Evolutionary conservation across 2,113 vertebrate genomes (phyloP), one percentile per base, ranked within the genome.

Genomic region (Bungarus multicinctus): DNA sequence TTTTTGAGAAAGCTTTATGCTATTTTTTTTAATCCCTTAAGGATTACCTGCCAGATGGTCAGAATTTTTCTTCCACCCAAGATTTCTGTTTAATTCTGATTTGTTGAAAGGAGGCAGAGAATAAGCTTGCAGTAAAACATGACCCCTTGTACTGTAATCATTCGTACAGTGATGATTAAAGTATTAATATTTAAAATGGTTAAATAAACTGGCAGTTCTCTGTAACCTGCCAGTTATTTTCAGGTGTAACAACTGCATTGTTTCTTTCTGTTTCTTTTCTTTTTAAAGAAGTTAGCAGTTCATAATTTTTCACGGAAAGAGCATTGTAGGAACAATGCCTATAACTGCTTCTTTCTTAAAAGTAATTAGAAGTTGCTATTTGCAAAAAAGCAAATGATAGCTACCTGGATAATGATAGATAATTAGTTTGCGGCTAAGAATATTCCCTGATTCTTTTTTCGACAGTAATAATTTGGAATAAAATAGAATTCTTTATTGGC

Each of bases 41-140:
- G 86, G 91, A 91, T 96, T 94, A 95, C 91, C 54, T 96, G 94
- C 91, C 91, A 91, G 89, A 94, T 93, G 90, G 91, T 88, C 93
- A 95, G 93, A 94, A 93, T 93, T 94, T 95, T 93, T 86, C n/a
- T 74, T 43, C 74, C 6, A 81, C 74, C 74, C 43, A 81, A 81
- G 74, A 81, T 43, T 81, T 43, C 34, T 43, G 18, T 57, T 30
- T 93, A 94, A n/a, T 92, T 92, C 39, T 89, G 93, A 94, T 87
- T 86, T 92, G 55, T 85, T 69, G 52, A 22, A 89, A 16, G 23
- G n/a, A 27, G 30, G 16, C 2, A 87, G 22, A 55, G 93, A 91
- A 89, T 58, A 34, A 52, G 53, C 30, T 69, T 16, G 16, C 53
- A 88, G 16, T 87, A 10, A 85, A 69, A n/a, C 43, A 69, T 1